A percentile compares a stretch with the other conserved stretches of the same genome.
These are phyloP conservation scores for Sebastes taczanowskii DNA, from an alignment of 2,797 vertebrate species.

Conservation along the genomic window DNA sequence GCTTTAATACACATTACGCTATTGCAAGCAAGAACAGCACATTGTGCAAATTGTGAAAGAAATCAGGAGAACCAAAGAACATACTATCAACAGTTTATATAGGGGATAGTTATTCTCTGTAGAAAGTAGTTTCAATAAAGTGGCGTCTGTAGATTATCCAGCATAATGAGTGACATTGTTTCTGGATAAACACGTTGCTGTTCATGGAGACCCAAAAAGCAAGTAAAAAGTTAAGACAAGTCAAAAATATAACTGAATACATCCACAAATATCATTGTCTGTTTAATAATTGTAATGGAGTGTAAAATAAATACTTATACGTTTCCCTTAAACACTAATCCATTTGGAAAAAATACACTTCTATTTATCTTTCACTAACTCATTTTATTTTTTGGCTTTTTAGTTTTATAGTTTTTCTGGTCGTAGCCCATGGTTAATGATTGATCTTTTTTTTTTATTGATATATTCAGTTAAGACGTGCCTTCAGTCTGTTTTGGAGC, in stretches of 20 bases:
- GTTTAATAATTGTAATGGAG: background rate
- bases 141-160: background rate
- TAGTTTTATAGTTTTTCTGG: background rate
- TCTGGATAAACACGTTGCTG: background rate
- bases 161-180: background rate
- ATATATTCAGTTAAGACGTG: background rate
- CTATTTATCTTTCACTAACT: background rate
- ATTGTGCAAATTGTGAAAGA: background rate
- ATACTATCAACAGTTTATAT: background rate
- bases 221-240: background rate
- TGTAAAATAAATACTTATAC: background rate
- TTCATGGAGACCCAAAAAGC: background rate
- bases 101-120: background rate
- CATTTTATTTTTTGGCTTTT: background rate
- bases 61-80: background rate
- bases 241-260: background rate
- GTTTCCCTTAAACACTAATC: background rate
- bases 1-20: background rate
- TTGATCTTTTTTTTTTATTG: background rate
- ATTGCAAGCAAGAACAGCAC: background rate
- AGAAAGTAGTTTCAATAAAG: background rate
- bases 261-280: background rate
- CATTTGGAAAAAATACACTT: background rate
- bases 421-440: background rate
- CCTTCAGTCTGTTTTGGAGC: background rate